phyloP scores from a whole-genome alignment of 2,797 vertebrate genomes.

The Onychomys torridus region DNA sequence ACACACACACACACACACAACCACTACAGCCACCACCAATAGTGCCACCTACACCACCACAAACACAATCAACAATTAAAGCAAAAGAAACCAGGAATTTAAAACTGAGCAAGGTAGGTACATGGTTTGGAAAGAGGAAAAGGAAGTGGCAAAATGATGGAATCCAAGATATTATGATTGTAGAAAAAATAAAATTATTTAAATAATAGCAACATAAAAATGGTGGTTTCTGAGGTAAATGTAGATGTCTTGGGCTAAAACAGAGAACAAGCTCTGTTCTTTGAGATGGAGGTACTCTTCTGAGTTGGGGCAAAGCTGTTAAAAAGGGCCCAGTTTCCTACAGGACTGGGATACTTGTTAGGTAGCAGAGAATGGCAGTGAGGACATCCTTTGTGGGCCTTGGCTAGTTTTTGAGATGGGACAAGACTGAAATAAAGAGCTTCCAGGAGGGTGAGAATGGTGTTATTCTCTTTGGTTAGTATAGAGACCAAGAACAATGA shows the following conservation, averaged over 20 bases:
- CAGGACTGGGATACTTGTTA: neutral
- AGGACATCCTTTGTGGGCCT: neutral
- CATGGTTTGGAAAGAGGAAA: neutral
- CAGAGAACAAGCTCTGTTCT: neutral
- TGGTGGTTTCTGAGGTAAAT: neutral
- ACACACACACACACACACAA: neutral
- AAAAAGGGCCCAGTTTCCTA: too few relatives aligned
- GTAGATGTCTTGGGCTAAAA: neutral
- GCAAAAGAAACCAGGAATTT: too few relatives aligned
- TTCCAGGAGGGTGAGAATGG: neutral
- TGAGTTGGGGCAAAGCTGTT: neutral
- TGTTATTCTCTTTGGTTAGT: neutral
- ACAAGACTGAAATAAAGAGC: neutral
- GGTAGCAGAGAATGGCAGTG: neutral
- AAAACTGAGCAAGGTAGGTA: neutral
- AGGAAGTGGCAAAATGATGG: neutral
- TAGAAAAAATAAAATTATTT: neutral
- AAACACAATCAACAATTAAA: too few relatives aligned
- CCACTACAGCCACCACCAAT: too few relatives aligned
- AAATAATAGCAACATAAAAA: neutral
- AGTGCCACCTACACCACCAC: too few relatives aligned
- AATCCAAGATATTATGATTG: neutral
- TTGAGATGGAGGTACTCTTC: neutral
- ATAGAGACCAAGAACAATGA: neutral
- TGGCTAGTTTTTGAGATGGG: neutral